A percentile compares a stretch with the other conserved stretches of the same genome.
Conservation (phyloP, 2,888 invertebrate genomes). For the Caenorhabditis imperialis region DNA sequence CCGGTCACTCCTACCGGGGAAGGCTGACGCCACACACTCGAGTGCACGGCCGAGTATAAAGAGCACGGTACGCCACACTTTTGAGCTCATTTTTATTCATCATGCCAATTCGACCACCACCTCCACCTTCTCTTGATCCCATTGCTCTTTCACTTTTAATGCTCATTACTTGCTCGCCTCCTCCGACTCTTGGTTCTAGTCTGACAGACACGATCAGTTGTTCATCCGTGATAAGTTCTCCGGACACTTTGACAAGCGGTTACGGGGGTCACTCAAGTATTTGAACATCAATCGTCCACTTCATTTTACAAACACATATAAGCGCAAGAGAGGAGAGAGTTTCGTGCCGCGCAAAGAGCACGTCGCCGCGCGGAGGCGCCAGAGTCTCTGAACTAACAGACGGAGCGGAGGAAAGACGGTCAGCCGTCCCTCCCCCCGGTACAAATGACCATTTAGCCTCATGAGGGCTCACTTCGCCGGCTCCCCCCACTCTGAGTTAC, state of each 20-base stretch:
- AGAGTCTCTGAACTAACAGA: constrained; percentile 50
- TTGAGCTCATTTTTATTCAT: constrained; percentile 29
- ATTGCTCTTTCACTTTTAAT: too few species aligned
- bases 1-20: too few species aligned
- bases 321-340: constrained; percentile 9
- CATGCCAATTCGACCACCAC: too few species aligned
- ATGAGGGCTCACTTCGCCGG: too few species aligned
- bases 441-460: constrained; percentile 46
- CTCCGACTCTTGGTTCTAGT: constrained; percentile 1
- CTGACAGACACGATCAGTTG: constrained; percentile 6
- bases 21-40: constrained; percentile 27
- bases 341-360: constrained; percentile 53
- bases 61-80: constrained; percentile 39
- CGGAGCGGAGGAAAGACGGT: constrained; percentile 24
- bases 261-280: constrained; percentile 47
- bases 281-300: constrained; percentile 56
- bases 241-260: constrained; percentile 51
- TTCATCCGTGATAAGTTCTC: constrained; percentile 40
- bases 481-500: constrained; percentile 3
- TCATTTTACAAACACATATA: constrained; percentile 53
- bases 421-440: constrained; percentile 6
- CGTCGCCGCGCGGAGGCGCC: constrained; percentile 44
- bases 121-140: too few species aligned
- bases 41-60: constrained; percentile 41
- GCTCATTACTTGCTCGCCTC: not conserved